Evolutionary conservation across 2,113 vertebrate species (phyloP).

Genomic region (Ia io): DNA sequence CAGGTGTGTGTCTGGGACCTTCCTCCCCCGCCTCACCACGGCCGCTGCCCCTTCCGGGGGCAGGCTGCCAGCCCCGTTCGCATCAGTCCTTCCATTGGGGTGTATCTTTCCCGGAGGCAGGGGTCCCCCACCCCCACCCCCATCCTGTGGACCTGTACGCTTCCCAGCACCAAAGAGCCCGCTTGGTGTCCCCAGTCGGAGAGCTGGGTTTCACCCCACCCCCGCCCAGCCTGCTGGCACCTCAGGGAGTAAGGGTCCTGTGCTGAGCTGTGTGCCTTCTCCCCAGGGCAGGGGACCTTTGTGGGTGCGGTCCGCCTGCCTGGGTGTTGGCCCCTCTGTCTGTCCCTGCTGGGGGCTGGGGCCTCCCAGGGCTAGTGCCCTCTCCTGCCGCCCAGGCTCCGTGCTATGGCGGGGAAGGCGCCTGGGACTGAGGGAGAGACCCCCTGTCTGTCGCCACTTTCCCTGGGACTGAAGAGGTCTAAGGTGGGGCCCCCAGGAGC

Average conservation of each 20-base stretch:
- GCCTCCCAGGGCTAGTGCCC: too few relatives aligned
- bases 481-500: too few relatives aligned
- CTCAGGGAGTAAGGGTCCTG: too few relatives aligned
- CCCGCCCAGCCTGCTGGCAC: background rate
- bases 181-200: background rate
- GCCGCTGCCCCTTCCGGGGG: rapidly evolving
- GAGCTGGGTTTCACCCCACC: background rate
- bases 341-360: background rate
- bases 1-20: background rate
- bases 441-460: background rate
- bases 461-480: background rate
- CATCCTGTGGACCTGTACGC: background rate
- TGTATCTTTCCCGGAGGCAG: background rate
- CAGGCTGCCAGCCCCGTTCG: background rate
- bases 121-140: too few relatives aligned
- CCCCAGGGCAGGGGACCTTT: background rate
- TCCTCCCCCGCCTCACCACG: rapidly evolving
- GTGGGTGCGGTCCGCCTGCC: too few relatives aligned
- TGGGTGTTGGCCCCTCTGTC: background rate
- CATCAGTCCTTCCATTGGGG: too few relatives aligned
- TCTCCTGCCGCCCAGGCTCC: too few relatives aligned
- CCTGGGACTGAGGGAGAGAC: background rate
- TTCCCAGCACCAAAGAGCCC: background rate
- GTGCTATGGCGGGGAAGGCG: too few relatives aligned
- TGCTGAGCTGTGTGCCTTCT: background rate